phyloP scores from a whole-genome alignment of 2,113 vertebrate species.

The Lutjanus erythropterus region DNA sequence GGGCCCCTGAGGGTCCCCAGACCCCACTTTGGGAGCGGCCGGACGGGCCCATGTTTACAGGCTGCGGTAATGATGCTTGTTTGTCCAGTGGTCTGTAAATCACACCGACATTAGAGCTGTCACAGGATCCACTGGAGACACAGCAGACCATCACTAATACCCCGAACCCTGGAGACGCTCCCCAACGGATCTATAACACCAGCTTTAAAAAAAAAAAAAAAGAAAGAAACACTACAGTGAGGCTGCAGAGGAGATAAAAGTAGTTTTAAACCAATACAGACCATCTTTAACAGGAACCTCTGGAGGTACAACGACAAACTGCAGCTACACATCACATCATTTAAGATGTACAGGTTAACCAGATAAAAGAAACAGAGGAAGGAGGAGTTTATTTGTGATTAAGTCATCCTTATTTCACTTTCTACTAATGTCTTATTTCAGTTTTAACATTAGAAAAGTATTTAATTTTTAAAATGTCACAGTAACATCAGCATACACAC shows the following conservation, averaged over 20 bases:
- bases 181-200: conserved; percentile 9
- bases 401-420: background rate
- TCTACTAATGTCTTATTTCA: background rate
- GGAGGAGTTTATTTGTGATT: background rate
- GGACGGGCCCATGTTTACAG: conserved; percentile 43
- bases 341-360: background rate
- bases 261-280: conserved; percentile 50
- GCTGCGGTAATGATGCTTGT: conserved; percentile 73
- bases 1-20: conserved; percentile 55
- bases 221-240: background rate
- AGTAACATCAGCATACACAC: too few relatives aligned
- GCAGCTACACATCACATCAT: background rate
- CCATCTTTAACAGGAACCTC: conserved; percentile 47
- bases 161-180: conserved; percentile 17
- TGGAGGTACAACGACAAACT: background rate
- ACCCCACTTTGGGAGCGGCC: conserved; percentile 49
- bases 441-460: background rate
- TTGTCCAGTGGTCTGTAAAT: conserved; percentile 73
- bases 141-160: conserved; percentile 62
- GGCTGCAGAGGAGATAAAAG: conserved; percentile 35
- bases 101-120: conserved; percentile 72
- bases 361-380: background rate
- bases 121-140: conserved; percentile 60
- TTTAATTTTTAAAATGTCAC: too few relatives aligned
- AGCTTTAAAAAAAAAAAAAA: background rate